Evolutionary conservation across 2,888 invertebrate genomes (phyloP).

Genomic region (Cantharis lateralis): DNA sequence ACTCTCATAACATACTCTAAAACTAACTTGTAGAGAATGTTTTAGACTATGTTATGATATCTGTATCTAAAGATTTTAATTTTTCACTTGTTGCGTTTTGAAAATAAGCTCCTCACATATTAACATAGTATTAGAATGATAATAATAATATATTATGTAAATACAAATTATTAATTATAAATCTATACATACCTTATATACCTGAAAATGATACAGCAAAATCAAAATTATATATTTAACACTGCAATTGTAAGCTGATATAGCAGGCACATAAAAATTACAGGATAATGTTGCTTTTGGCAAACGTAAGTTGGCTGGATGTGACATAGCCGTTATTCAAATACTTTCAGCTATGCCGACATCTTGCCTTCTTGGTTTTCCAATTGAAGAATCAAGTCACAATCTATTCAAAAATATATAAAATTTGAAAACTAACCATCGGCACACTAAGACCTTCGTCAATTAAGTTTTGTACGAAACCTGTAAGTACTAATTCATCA

Average conservation of each 20-base stretch:
- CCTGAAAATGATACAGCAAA: neutral
- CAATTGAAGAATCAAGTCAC: constrained; percentile 15
- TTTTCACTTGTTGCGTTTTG: no score
- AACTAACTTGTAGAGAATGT: no score
- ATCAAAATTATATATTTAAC: neutral
- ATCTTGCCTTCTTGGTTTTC: constrained; percentile 77
- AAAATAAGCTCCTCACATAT: no score
- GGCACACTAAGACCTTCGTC: neutral
- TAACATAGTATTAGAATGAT: no score
- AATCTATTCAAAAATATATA: neutral
- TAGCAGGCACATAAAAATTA: neutral
- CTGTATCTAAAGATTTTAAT: no score
- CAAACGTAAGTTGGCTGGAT: constrained; percentile 77
- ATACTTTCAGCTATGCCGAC: constrained; percentile 84
- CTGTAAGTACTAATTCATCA: neutral
- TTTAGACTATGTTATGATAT: no score
- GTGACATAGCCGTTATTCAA: constrained; percentile 79
- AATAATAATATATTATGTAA: no score
- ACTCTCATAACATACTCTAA: no score
- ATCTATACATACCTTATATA: neutral
- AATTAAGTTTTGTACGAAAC: neutral
- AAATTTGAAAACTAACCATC: neutral
- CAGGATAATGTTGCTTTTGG: constrained; percentile 48
- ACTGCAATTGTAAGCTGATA: neutral
- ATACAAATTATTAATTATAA: neutral